Base-by-base conservation (phyloP, 2,797 vertebrate genomes). In the Enteromius unitaeniatus region DNA sequence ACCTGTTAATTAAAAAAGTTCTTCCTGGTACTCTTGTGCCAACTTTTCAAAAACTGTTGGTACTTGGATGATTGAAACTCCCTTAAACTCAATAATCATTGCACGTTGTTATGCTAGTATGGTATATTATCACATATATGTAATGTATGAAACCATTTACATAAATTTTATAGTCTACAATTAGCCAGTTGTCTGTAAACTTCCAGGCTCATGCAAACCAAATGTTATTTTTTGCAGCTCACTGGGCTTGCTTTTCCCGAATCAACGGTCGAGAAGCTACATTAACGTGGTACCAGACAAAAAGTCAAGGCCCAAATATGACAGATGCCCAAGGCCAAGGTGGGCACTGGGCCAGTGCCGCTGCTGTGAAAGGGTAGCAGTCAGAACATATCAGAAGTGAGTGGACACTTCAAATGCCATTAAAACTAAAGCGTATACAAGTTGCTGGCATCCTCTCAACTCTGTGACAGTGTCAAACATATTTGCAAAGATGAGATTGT, bases 331-430 rank as follows among this genome's bases (percentile, higher is more conserved):
- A n/a, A 82, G 91, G 90, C 88, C 53, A 85, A 89, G 88, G 87
- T 72, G 87, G 92, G 92, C 93, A 86, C 3, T 9, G 74, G 88
- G 91, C 93, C 93, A 94, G 85, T 42, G 65, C 88, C 3, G 28
- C 87, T 86, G 84, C 89, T 73, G 88, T 83, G 49, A 92, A 94
- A 93, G 92, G 92, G 90, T 92, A 92, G 89, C 91, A 93, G 94
- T 94, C 93, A 93, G 88, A 93, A 92, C 68, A 13, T 78, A 95
- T 95, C 93, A 94, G 88, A 68, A 81, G 86, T 88, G 75, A 86
- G 76, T 78, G 88, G 89, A 91, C 89, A 53, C 88, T 69, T 69
- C 82, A 87, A 74, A 89, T 75, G 58, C 87, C 76, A 88, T 93
- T 92, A 87, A 86, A 82, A 81, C 67, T 87, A 86, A 83, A 88